phyloP scores from a whole-genome alignment of 2,888 invertebrate genomes.

The Drosophila recens region DNA sequence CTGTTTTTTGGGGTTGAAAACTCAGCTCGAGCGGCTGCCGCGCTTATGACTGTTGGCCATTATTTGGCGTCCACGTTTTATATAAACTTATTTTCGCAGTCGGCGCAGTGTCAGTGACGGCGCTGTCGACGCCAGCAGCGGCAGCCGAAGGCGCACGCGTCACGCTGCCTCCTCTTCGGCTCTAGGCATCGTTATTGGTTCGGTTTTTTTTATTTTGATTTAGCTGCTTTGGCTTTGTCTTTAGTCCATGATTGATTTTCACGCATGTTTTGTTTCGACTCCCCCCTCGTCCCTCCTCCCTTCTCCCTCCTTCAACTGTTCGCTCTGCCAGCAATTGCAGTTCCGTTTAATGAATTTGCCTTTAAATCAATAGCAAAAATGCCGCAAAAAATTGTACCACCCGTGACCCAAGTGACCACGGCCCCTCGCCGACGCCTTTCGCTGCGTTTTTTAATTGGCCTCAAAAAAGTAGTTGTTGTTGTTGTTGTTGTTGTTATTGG shows the following conservation, averaged over 20 bases:
- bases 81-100: constrained; percentile 66
- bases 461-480: constrained; percentile 28
- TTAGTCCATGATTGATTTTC: constrained; percentile 68
- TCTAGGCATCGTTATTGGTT: constrained; percentile 7
- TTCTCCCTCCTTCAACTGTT: neutral
- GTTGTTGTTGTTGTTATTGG: neutral
- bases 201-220: constrained; percentile 9
- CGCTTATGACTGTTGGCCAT: constrained; percentile 70
- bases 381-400: constrained; percentile 20
- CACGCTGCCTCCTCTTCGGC: constrained; percentile 14
- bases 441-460: constrained; percentile 57
- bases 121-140: constrained; percentile 6
- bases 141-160: constrained; percentile 18
- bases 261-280: constrained; percentile 61
- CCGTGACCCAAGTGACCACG: constrained; percentile 53
- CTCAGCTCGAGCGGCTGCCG: constrained; percentile 62
- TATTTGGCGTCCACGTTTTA: constrained; percentile 61
- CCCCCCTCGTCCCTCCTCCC: neutral
- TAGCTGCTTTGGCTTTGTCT: constrained; percentile 34
- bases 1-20: constrained; percentile 6
- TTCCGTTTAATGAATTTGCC: constrained; percentile 70
- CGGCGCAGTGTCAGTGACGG: constrained; percentile 19
- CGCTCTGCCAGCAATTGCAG: constrained; percentile 31
- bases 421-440: constrained; percentile 59
- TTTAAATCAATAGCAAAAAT: constrained; percentile 51